Conservation (phyloP, 2,797 vertebrate genomes). For the Leptatherina wallacei region DNA sequence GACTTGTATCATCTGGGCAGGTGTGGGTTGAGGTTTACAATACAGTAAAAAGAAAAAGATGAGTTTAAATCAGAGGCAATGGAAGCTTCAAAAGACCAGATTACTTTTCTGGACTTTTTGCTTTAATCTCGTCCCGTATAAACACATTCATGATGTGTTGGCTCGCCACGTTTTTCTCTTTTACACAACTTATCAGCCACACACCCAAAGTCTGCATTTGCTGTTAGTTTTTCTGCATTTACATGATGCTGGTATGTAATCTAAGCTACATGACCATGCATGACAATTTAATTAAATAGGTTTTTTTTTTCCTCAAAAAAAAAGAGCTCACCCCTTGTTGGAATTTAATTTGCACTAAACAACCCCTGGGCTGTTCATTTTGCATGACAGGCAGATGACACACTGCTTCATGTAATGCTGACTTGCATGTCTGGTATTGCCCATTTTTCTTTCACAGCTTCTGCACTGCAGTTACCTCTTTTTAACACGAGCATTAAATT, state of each 20-base stretch:
- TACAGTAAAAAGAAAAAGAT: constrained; percentile 16
- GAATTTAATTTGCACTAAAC: constrained; percentile 75
- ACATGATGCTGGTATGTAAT: constrained; percentile 71
- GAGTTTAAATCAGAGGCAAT: constrained; percentile 41
- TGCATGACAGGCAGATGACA: constrained; percentile 66
- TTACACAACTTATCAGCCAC: constrained; percentile 34
- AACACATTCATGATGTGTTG: constrained; percentile 19
- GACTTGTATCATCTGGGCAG: constrained; percentile 22
- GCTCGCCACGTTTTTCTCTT: constrained; percentile 16
- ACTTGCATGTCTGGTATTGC: constrained; percentile 20
- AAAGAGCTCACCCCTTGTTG: constrained; percentile 62
- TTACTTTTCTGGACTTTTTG: constrained; percentile 26
- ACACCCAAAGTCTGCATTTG: constrained; percentile 35
- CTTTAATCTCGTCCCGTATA: constrained; percentile 41
- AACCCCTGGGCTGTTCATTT: constrained; percentile 65
- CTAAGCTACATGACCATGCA: constrained; percentile 71
- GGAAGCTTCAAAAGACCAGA: constrained; percentile 22
- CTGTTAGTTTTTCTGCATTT: constrained; percentile 47
- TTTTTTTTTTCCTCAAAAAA: constrained; percentile 13
- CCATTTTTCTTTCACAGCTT: constrained; percentile 32
- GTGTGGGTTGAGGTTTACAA: constrained; percentile 18
- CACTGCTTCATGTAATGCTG: constrained; percentile 38
- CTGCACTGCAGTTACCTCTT: constrained; percentile 19
- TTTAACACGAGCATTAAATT: constrained; percentile 31
- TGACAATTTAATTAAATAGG: constrained; percentile 74